phyloP scores from a whole-genome alignment of 2,113 vertebrate species.

The Nettapus auritus region DNA sequence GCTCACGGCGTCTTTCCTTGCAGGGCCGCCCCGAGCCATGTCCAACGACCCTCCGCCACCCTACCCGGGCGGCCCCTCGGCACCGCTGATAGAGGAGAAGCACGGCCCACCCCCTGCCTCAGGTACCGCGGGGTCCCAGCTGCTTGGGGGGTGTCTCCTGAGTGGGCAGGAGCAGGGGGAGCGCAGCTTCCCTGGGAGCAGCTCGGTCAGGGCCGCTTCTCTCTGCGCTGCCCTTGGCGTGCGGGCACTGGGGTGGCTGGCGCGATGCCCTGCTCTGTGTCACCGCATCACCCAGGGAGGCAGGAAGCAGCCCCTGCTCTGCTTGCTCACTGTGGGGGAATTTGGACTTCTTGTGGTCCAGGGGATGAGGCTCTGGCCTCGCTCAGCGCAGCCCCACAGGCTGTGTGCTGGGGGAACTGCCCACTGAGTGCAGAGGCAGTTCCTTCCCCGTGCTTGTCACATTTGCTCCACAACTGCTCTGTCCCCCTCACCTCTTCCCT shows the following conservation, averaged over 20 bases:
- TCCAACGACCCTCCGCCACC: conserved; percentile 94
- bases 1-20: background rate
- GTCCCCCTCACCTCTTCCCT: background rate
- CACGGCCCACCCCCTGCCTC: conserved; percentile 79
- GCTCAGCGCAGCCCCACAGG: too few relatives aligned
- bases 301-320: background rate
- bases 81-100: conserved; percentile 91
- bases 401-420: background rate
- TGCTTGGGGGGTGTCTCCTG: fast-evolving
- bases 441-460: background rate
- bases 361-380: background rate
- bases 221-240: fast-evolving
- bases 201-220: background rate
- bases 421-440: background rate
- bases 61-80: conserved; percentile 92
- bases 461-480: background rate
- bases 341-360: background rate
- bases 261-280: fast-evolving
- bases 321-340: background rate
- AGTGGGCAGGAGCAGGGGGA: fast-evolving
- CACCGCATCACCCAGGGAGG: fast-evolving
- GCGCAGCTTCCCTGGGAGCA: fast-evolving
- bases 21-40: conserved; percentile 78
- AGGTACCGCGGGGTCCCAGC: conserved; percentile 73
- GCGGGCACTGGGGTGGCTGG: background rate